phyloP scores from a whole-genome alignment of 1,140 invertebrate species.

The Eupeodes corollae region DNA sequence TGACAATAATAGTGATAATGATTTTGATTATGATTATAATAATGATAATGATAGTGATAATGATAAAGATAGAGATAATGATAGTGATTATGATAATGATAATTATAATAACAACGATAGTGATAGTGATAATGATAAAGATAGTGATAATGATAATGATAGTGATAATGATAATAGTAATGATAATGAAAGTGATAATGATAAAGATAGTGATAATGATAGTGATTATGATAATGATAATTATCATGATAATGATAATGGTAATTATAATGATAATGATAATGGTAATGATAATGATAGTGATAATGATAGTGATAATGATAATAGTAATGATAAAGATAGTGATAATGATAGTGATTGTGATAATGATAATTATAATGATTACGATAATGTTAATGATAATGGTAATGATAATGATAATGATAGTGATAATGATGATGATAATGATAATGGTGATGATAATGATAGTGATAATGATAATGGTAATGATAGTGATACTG shows the following conservation, averaged over 20 bases:
- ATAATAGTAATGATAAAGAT: not conserved
- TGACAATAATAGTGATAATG: slow-evolving; percentile 1
- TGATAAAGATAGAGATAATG: too few relatives aligned
- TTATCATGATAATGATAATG: not conserved
- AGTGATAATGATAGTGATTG: not conserved
- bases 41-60: too few relatives aligned
- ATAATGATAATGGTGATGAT: not conserved
- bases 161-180: not conserved
- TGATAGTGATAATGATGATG: not conserved
- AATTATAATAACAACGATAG: too few relatives aligned
- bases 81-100: not conserved
- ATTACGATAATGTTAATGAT: not conserved
- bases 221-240: not conserved
- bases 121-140: too few relatives aligned
- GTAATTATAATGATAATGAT: not conserved
- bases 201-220: too few relatives aligned
- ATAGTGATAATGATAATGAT: too few relatives aligned
- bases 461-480: too few relatives aligned
- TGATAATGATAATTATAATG: not conserved
- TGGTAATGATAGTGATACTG: too few relatives aligned
- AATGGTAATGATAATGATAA: not conserved
- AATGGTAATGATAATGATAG: not conserved
- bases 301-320: not conserved
- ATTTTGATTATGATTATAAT: too few relatives aligned
- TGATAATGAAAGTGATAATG: too few relatives aligned